Base-by-base conservation (phyloP, 2,888 invertebrate genomes). In the Phortica magna region DNA sequence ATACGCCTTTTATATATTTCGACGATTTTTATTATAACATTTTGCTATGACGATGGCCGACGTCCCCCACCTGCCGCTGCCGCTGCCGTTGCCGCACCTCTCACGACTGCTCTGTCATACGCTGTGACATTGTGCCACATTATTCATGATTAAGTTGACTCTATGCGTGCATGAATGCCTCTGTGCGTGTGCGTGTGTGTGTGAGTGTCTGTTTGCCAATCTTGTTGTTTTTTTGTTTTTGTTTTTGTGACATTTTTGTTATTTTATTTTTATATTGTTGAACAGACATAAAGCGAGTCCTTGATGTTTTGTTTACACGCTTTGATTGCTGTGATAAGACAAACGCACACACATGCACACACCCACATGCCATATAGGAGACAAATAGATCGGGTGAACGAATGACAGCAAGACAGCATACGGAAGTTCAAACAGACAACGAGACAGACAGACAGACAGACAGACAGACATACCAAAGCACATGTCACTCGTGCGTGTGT, bases 131-230 rank as follows among this genome's bases (percentile, higher is more conserved):
- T 88, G 85, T 82, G 84, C 74, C 84, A 83, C 85, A 85, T 80
- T 85, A 87, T 87, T 85, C 85, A 84, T 85, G 84, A 84, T 87
- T 85, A 83, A 84, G 78, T 81, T 81, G 80, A 81, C 77, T 79
- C 73, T 79, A 74, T 77, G 74, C 67, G 57, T 57, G 39, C 14
- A 19, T 22, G 31, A 17, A 53, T 64, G 14, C 17, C 61, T 59
- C 53, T 77, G 75, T 68, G 19, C 2, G 22, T 9, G 48, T 43
- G 64, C 61, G 43, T 48, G 19, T 76, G 71, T 57, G 48, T 72
- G 73, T 53, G 22, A 71, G 70, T 80, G 64, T 57, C 22, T 72
- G 71, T 59, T 59, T 19, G 43, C 48, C 17, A 17, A 43, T 6
- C 22, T 39, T 39, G 14, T 31, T 67, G 41, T 10, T 4, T 71